Conservation (phyloP, 2,797 vertebrate species). For the Squalus acanthias region DNA sequence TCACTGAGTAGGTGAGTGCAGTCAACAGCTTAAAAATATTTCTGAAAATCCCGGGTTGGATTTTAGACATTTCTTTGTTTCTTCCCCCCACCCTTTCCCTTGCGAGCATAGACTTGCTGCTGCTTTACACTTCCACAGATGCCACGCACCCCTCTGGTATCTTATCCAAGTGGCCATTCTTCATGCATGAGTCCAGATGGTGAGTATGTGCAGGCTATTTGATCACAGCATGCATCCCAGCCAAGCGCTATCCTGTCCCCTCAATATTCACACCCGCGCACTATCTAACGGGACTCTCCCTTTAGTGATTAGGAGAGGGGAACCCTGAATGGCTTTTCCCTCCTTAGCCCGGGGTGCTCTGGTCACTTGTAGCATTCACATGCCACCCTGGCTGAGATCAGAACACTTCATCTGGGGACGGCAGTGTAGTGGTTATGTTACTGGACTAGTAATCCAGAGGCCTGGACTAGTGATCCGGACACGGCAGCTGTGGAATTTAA, state of each 20-base stretch:
- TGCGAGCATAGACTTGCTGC: background rate
- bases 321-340: background rate
- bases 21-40: conserved; percentile 13
- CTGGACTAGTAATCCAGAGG: too few species aligned
- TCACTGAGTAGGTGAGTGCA: conserved; percentile 9
- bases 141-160: background rate
- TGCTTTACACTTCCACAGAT: background rate
- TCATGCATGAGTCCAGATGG: background rate
- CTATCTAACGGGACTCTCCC: background rate
- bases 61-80: background rate
- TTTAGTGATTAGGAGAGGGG: background rate
- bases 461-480: too few species aligned
- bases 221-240: background rate
- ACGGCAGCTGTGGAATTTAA: too few species aligned
- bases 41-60: background rate
- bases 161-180: background rate
- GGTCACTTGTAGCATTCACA: background rate
- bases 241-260: background rate
- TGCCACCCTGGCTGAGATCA: background rate
- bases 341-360: background rate
- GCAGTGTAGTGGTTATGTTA: too few species aligned
- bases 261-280: background rate
- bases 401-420: too few species aligned
- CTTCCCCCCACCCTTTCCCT: background rate
- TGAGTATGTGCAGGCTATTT: background rate